Percentiles rank a stretch among this genome's conserved stretches.
Conservation (phyloP, 2,113 vertebrate species). For the Rallus limicola region DNA sequence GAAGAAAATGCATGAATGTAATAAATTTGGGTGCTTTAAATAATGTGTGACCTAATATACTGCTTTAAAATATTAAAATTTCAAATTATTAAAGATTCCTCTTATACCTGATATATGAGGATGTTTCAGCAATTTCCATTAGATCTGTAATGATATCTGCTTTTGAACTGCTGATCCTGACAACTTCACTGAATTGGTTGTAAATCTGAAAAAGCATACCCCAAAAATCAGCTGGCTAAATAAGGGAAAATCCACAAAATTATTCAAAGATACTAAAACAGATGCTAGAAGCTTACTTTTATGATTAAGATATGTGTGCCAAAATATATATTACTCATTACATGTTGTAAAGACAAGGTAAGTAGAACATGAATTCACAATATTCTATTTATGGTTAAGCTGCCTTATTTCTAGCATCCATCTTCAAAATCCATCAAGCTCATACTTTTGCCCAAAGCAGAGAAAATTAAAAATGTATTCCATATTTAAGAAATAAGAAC, state of each 20-base stretch:
- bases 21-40: slow-evolving; percentile 21
- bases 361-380: slow-evolving; percentile 15
- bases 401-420: not conserved
- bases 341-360: slow-evolving; percentile 8
- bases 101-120: not conserved
- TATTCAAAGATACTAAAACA: not conserved
- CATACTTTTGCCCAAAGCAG: not conserved
- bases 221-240: not conserved
- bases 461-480: not conserved
- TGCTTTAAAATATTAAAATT: slow-evolving; percentile 42
- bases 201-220: slow-evolving; percentile 12
- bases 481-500: not conserved
- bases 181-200: not conserved
- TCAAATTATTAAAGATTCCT: not conserved
- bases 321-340: not conserved
- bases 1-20: not conserved
- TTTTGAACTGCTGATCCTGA: not conserved
- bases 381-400: not conserved
- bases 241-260: not conserved
- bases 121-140: not conserved
- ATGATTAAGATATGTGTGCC: not conserved
- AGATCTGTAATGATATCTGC: not conserved
- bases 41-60: not conserved
- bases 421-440: not conserved
- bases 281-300: not conserved